These are phyloP conservation scores for Mugil cephalus DNA, from an alignment of 2,113 vertebrate genomes.

Conservation along the genomic window DNA sequence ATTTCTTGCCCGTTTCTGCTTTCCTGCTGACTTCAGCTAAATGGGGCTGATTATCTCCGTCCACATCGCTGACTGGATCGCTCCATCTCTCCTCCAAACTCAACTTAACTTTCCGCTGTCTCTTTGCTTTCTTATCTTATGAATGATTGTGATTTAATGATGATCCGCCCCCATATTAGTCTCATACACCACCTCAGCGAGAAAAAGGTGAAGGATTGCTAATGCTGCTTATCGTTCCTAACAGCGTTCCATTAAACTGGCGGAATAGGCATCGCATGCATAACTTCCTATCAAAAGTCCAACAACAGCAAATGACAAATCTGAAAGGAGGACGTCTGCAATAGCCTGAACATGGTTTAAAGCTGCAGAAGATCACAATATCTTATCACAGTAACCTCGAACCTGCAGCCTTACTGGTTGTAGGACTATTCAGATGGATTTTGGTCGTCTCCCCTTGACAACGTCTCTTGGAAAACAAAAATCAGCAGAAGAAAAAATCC, in stretches of 20 bases:
- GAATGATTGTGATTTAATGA: no score
- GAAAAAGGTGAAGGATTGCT: not conserved
- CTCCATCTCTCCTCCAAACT: conserved; percentile 35
- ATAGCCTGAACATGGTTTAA: not conserved
- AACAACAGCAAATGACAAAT: not conserved
- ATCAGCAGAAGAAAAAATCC: no score
- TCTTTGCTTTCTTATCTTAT: conserved; percentile 18
- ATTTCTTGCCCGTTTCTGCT: conserved; percentile 31
- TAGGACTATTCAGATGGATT: no score
- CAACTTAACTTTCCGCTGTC: conserved; percentile 7
- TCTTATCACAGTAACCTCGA: conserved; percentile 7
- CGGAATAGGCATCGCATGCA: not conserved
- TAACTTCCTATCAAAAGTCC: not conserved
- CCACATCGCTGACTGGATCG: conserved; percentile 49
- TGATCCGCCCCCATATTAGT: not conserved
- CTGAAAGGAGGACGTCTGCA: not conserved
- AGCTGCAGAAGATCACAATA: conserved; percentile 8
- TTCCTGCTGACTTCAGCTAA: conserved; percentile 70
- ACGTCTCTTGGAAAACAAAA: no score
- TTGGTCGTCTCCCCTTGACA: no score
- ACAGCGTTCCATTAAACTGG: not conserved
- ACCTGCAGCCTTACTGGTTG: no score
- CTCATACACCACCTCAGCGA: not conserved
- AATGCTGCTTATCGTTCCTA: not conserved
- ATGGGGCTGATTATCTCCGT: conserved; percentile 59